Conservation (phyloP, 2,888 invertebrate species). For the Liopterus haemorrhoidalis region DNA sequence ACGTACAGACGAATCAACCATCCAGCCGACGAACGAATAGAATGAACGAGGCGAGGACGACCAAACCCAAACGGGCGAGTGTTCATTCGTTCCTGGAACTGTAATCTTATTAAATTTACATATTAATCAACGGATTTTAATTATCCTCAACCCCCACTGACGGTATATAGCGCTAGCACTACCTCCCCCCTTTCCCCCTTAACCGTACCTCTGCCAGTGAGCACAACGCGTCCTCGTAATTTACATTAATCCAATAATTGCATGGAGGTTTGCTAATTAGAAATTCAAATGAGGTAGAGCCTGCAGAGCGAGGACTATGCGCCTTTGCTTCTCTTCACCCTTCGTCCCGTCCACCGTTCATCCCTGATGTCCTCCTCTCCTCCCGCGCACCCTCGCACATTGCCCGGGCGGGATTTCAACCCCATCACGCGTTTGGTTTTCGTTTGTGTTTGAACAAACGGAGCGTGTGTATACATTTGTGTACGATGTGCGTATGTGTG, state of each 20-base stretch:
- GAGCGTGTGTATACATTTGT: slow-evolving; percentile 11
- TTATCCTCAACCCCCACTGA: slow-evolving; percentile 67
- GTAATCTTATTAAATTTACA: slow-evolving; percentile 98
- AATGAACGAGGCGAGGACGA: slow-evolving; percentile 23
- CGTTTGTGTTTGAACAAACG: slow-evolving; percentile 23
- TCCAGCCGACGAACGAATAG: slow-evolving; percentile 29
- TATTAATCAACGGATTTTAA: slow-evolving; percentile 98
- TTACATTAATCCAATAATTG: slow-evolving; percentile 92
- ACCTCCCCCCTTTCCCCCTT: slow-evolving; percentile 15
- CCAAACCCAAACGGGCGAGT: slow-evolving; percentile 31
- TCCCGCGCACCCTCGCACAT: slow-evolving; percentile 19
- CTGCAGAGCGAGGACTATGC: slow-evolving; percentile 51
- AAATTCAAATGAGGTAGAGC: slow-evolving; percentile 85
- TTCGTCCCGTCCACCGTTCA: slow-evolving; percentile 19
- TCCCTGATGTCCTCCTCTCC: slow-evolving; percentile 23
- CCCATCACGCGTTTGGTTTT: slow-evolving; percentile 15
- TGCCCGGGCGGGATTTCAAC: slow-evolving; percentile 10
- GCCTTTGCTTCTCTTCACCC: slow-evolving; percentile 36
- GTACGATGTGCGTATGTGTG: too few species aligned
- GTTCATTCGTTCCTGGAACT: slow-evolving; percentile 78
- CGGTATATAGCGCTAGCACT: slow-evolving; percentile 22
- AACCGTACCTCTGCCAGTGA: slow-evolving; percentile 40
- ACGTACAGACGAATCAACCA: slow-evolving; percentile 2
- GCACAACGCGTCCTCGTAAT: slow-evolving; percentile 71
- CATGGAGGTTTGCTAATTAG: slow-evolving; percentile 88